Evolutionary conservation across 1,140 invertebrate genomes (phyloP).

Genomic region (Potamilus streckersoni): DNA sequence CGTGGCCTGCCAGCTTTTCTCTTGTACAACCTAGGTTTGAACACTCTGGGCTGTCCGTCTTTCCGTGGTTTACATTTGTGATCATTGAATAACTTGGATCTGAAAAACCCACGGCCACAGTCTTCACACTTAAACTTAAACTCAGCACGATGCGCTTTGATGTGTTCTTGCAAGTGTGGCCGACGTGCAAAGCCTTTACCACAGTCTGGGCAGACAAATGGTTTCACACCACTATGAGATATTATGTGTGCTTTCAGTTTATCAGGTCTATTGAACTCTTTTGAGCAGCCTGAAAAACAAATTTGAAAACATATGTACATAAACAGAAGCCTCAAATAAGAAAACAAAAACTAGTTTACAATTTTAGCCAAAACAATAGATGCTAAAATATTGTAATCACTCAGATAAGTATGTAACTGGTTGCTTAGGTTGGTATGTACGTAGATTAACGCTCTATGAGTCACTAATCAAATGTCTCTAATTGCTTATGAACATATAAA

Average conservation of each 20-base stretch:
- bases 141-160: conserved; percentile 59
- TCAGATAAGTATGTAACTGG: neutral
- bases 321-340: neutral
- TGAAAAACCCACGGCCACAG: conserved; percentile 73
- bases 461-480: neutral
- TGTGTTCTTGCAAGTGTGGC: conserved; percentile 63
- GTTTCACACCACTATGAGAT: conserved; percentile 69
- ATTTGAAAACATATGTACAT: neutral
- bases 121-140: conserved; percentile 68
- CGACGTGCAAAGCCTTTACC: conserved; percentile 71
- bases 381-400: neutral
- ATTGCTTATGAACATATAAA: neutral
- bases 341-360: neutral
- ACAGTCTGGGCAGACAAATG: conserved; percentile 72
- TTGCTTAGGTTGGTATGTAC: neutral
- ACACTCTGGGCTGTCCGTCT: conserved; percentile 27
- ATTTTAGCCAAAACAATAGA: neutral
- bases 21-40: conserved; percentile 29
- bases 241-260: conserved; percentile 69
- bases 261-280: conserved; percentile 76
- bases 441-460: neutral
- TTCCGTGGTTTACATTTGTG: conserved; percentile 57
- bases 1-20: conserved; percentile 56
- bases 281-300: conserved; percentile 72
- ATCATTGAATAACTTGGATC: conserved; percentile 55